Percentiles rank a stretch among this genome's conserved stretches.
Conservation (phyloP, 2,888 invertebrate species). For the Neoaliturus tenellus region DNA sequence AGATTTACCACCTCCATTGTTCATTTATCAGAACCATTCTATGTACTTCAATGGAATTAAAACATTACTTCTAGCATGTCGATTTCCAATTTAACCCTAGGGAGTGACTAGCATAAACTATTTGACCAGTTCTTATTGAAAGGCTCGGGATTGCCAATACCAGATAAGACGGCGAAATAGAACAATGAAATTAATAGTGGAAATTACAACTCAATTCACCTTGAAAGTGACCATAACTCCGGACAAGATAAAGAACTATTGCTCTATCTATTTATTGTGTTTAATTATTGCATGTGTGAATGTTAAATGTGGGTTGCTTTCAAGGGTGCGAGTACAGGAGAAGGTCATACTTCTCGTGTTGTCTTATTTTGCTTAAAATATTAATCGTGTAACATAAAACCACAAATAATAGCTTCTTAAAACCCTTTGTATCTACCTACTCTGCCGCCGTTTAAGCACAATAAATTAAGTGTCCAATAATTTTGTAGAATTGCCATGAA, state of each 20-base stretch:
- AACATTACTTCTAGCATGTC: conserved; percentile 30
- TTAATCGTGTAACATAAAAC: too few relatives aligned
- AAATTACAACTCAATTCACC: conserved; percentile 45
- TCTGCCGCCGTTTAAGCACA: too few relatives aligned
- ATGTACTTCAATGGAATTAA: conserved; percentile 27
- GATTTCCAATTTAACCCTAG: conserved; percentile 28
- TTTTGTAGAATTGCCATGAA: too few relatives aligned
- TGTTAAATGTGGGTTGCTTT: neutral
- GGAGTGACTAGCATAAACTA: conserved; percentile 26
- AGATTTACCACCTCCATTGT: neutral
- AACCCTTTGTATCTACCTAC: too few relatives aligned
- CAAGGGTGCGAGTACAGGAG: conserved; percentile 21
- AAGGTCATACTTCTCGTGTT: too few relatives aligned
- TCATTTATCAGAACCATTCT: neutral
- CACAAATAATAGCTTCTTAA: too few relatives aligned
- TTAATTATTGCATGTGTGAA: conserved; percentile 35
- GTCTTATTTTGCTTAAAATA: too few relatives aligned
- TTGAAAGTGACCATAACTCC: conserved; percentile 40
- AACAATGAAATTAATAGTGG: conserved; percentile 43
- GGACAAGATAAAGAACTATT: conserved; percentile 14
- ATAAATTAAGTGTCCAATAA: too few relatives aligned
- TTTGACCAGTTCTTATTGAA: conserved; percentile 13
- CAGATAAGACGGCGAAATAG: conserved; percentile 28
- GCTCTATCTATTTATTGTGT: conserved; percentile 33
- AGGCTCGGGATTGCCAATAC: neutral